Base-by-base conservation (phyloP, 1,140 invertebrate species). In the Brachionus sp. region DNA sequence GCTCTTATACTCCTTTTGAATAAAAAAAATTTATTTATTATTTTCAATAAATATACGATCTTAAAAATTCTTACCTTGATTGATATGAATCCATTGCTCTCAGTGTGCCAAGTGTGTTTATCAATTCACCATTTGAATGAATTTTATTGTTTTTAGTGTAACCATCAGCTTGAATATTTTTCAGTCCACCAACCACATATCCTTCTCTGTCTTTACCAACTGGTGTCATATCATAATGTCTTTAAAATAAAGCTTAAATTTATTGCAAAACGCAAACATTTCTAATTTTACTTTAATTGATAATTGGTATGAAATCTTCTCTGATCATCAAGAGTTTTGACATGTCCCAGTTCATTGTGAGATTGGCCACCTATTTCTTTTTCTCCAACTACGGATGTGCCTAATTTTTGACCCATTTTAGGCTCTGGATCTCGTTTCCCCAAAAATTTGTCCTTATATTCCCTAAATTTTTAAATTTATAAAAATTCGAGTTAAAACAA, bases 181-280 rank as follows among this genome's bases (percentile, higher is more conserved):
- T 75, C 13, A 78, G n/a, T 37, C 75, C 75, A 19, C 46, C 75
- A 19, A 23, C 19, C 16, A 78, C 29, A 62, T 46, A 62, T 3
- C 75, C 75, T 39, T 78, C 75, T 16, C 75, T 57, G 7, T 78
- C 75, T 23, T 35, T 35, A 5, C 50, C 75, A 19, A 46, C 39
- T 19, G 75, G 46, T 37, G 39, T 78, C 75, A 78, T 78, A 37
- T 78, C 75, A 62, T 57, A 78, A 50, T 78, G 75, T n/a, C 75
- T 78, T 44, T 12, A 42, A 19, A 70, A 37, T 37, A 39, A 39
- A 42, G 5, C n/a, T 16, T 37, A 23, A 7, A 16, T 70, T 12
- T n/a, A n/a, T n/a, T 37, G 12, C 19, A 13, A 33, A n/a, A 66
- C 13, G 10, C 25, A 13, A 29, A 16, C 10, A 39, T 9, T 16